Conservation (phyloP, 2,797 vertebrate genomes). For the Pseudochirops cupreus region DNA sequence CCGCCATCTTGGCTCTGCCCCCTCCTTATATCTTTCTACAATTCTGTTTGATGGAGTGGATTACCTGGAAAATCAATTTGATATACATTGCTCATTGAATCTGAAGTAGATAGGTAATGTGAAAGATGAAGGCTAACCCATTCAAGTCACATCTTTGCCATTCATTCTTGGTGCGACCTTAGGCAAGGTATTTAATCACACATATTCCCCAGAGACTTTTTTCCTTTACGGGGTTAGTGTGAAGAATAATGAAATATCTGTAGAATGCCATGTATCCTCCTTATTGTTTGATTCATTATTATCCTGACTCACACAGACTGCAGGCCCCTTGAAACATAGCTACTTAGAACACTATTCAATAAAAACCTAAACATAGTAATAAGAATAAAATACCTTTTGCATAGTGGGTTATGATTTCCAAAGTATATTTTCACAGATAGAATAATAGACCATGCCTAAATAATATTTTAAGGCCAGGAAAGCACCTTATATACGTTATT, state of each 20-base stretch:
- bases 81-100: not conserved
- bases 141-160: not conserved
- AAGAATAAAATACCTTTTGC: not conserved
- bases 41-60: not conserved
- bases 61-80: slow-evolving; percentile 22
- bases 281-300: slow-evolving; percentile 17
- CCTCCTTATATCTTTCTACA: slow-evolving; percentile 20
- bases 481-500: not conserved
- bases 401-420: not conserved
- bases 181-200: not conserved
- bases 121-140: not conserved
- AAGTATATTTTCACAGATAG: not conserved
- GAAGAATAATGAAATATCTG: not conserved
- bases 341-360: not conserved
- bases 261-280: not conserved
- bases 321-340: not conserved
- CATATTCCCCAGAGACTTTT: not conserved
- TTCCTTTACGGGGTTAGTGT: not conserved
- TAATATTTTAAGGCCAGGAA: not conserved
- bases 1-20: too few species aligned
- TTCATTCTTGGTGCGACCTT: not conserved
- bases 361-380: not conserved
- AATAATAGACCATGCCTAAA: not conserved
- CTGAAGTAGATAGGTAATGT: not conserved
- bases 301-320: not conserved